These are phyloP conservation scores for Malurus melanocephalus DNA, from an alignment of 2,113 vertebrate species.

Conservation along the genomic window DNA sequence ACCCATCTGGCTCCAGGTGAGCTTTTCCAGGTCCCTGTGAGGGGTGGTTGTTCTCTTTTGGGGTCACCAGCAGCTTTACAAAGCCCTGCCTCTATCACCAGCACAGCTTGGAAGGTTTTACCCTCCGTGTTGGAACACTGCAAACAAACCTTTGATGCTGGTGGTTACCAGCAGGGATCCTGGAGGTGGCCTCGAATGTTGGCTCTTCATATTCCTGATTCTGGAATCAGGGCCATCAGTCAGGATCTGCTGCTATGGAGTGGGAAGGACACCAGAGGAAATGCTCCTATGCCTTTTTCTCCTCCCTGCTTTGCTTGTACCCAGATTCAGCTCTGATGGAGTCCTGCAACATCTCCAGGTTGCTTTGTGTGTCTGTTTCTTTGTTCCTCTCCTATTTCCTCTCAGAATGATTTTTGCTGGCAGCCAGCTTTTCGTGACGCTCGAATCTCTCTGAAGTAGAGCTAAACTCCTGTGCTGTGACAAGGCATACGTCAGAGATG, in stretches of 20 bases:
- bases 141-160: not conserved
- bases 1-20: not conserved
- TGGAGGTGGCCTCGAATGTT: not conserved
- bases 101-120: not conserved
- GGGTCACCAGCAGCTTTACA: not conserved
- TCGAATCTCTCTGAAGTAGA: not conserved
- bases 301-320: not conserved
- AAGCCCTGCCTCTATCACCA: not conserved
- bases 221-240: no score
- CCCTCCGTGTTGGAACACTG: not conserved
- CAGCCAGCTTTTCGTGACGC: not conserved
- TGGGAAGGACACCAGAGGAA: not conserved
- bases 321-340: not conserved
- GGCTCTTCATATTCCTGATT: not conserved
- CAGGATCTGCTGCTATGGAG: not conserved
- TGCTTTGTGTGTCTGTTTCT: not conserved
- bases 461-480: not conserved
- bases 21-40: not conserved
- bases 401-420: not conserved
- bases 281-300: not conserved
- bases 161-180: fast-evolving
- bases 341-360: not conserved
- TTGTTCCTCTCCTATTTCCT: not conserved
- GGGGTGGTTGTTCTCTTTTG: not conserved
- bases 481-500: not conserved